These are phyloP conservation scores for Rhynchopsitta pachyrhyncha DNA, from an alignment of 2,113 vertebrate genomes.

Conservation along the genomic window DNA sequence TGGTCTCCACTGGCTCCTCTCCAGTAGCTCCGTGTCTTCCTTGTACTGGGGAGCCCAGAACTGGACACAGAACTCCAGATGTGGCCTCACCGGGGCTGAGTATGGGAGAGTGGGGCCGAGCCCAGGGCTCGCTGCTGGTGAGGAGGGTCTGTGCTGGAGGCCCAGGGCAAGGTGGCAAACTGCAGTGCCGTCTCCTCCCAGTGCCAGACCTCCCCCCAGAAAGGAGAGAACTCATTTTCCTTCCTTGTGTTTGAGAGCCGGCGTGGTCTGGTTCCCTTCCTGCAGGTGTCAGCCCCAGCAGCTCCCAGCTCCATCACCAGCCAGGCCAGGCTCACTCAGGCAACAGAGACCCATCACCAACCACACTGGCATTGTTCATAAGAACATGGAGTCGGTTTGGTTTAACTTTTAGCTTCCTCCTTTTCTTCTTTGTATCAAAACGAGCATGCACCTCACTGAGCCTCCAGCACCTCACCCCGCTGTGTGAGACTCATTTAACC, in stretches of 20 bases:
- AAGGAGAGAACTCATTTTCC: neutral
- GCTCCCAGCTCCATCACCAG: neutral
- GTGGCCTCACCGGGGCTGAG: neutral
- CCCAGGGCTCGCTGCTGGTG: neutral
- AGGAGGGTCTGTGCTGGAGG: neutral
- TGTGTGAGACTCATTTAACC: fast-evolving
- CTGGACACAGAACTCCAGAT: neutral
- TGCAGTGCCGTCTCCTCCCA: neutral
- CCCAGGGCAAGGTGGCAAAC: neutral
- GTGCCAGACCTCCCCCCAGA: neutral
- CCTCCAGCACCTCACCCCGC: neutral
- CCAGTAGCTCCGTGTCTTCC: neutral
- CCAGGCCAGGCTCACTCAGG: neutral
- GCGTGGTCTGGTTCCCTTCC: neutral
- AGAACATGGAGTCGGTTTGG: fast-evolving
- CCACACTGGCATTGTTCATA: fast-evolving
- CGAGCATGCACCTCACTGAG: fast-evolving
- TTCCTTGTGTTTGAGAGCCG: neutral
- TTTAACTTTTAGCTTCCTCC: neutral
- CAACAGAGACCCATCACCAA: neutral
- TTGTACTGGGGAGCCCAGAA: neutral
- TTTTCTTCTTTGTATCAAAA: neutral
- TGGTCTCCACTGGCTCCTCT: neutral
- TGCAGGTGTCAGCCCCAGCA: neutral
- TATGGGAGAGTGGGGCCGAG: fast-evolving